Percentiles rank a stretch among this genome's conserved stretches.
These are phyloP conservation scores for Sapayoa aenigma DNA, from an alignment of 2,113 vertebrate genomes.

Conservation along the genomic window DNA sequence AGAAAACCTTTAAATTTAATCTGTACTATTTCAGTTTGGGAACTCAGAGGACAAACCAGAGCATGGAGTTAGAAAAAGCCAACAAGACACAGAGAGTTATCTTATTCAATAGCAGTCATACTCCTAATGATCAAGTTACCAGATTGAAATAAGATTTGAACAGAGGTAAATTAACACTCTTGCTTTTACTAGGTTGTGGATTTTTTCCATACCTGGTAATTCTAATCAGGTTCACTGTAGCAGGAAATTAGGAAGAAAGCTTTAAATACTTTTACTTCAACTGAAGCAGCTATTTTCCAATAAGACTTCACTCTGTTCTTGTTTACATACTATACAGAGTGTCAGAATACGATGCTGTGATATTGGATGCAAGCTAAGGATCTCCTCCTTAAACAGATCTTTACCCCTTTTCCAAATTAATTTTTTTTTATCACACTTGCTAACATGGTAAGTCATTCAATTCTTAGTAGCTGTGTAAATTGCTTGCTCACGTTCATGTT, in stretches of 20 bases:
- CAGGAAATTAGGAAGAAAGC: background rate
- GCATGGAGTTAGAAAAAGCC: background rate
- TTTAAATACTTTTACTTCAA: background rate
- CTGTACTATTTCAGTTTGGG: background rate
- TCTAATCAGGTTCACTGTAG: background rate
- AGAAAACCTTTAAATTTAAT: background rate
- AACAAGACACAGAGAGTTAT: background rate
- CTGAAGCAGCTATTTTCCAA: background rate
- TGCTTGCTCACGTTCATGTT: background rate
- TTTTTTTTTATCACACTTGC: background rate
- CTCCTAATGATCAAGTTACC: accelerated
- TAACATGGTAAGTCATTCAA: background rate
- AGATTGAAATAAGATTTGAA: background rate
- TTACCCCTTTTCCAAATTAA: background rate
- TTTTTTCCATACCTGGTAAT: background rate
- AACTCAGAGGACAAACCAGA: background rate
- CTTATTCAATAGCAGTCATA: background rate
- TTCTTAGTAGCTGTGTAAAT: background rate
- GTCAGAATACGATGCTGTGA: background rate
- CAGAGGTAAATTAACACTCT: background rate
- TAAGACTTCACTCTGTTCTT: background rate
- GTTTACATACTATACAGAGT: background rate
- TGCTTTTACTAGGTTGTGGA: background rate
- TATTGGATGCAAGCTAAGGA: background rate
- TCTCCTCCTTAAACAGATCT: background rate